Evolutionary conservation across 1,140 invertebrate genomes (phyloP).

Genomic region (Varroa destructor): DNA sequence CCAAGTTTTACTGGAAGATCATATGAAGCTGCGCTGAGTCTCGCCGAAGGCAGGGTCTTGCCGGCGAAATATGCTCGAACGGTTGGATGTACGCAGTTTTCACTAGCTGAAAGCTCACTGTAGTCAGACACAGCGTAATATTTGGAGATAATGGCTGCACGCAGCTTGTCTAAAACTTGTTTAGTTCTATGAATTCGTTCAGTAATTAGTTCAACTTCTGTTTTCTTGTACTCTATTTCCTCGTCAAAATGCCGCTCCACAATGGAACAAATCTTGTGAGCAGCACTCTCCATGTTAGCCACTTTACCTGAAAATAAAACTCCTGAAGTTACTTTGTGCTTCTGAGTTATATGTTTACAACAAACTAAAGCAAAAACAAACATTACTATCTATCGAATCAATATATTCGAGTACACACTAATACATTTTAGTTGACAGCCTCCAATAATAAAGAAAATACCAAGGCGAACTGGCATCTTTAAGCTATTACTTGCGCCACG

Average conservation of each 20-base stretch:
- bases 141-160: constrained; percentile 41
- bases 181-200: constrained; percentile 48
- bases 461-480: too few relatives aligned
- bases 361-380: too few relatives aligned
- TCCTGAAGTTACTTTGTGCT: too few relatives aligned
- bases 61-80: constrained; percentile 12
- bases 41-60: constrained; percentile 35
- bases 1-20: constrained; percentile 35
- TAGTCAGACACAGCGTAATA: constrained; percentile 38
- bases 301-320: too few relatives aligned
- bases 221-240: constrained; percentile 44
- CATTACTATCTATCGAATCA: too few relatives aligned
- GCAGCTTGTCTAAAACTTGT: constrained; percentile 53
- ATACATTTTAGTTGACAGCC: too few relatives aligned
- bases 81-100: constrained; percentile 30
- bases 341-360: too few relatives aligned
- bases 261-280: constrained; percentile 39
- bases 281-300: constrained; percentile 26
- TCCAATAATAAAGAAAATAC: too few relatives aligned
- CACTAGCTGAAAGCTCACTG: constrained; percentile 33
- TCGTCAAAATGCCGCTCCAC: constrained; percentile 45
- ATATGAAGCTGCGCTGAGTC: constrained; percentile 39
- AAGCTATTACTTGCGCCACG: too few relatives aligned
- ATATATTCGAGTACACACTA: too few relatives aligned
- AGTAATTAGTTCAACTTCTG: constrained; percentile 35